Percentiles rank a stretch among this genome's conserved stretches.
These are phyloP conservation scores for Drosophila kohkoa DNA, from an alignment of 1,140 invertebrate species.

Conservation along the genomic window DNA sequence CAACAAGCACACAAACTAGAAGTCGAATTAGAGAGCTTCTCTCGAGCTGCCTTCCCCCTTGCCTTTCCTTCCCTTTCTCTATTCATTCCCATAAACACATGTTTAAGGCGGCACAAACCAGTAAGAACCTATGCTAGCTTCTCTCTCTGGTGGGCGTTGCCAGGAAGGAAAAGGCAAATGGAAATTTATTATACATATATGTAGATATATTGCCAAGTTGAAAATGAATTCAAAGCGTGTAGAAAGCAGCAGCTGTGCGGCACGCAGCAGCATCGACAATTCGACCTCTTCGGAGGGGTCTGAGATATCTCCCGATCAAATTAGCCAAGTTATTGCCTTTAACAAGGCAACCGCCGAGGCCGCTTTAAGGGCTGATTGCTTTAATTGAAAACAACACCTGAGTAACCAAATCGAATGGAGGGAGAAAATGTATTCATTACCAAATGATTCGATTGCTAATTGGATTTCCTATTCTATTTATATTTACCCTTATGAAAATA, in stretches of 20 bases:
- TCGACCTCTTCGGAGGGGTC: not conserved
- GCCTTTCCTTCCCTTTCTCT: no score
- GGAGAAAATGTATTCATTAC: slow-evolving; percentile 7
- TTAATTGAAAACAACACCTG: slow-evolving; percentile 14
- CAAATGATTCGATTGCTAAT: slow-evolving; percentile 9
- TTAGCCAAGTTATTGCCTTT: slow-evolving; percentile 29
- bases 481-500: slow-evolving; percentile 19
- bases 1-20: slow-evolving; percentile 28
- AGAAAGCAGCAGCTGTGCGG: slow-evolving; percentile 54
- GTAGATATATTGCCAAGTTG: slow-evolving; percentile 75
- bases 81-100: slow-evolving; percentile 66
- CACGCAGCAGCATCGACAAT: slow-evolving; percentile 20
- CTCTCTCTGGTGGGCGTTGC: slow-evolving; percentile 29
- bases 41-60: no score
- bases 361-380: slow-evolving; percentile 16
- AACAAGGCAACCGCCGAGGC: not conserved
- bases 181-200: slow-evolving; percentile 80
- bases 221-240: slow-evolving; percentile 66
- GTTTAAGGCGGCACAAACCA: slow-evolving; percentile 70
- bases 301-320: slow-evolving; percentile 25
- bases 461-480: slow-evolving; percentile 5
- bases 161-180: slow-evolving; percentile 57
- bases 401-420: not conserved
- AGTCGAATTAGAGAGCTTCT: slow-evolving; percentile 2
- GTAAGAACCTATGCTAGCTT: slow-evolving; percentile 59